Evolutionary conservation across 2,797 vertebrate species (phyloP).

Genomic region (Hippocampus kuda): DNA sequence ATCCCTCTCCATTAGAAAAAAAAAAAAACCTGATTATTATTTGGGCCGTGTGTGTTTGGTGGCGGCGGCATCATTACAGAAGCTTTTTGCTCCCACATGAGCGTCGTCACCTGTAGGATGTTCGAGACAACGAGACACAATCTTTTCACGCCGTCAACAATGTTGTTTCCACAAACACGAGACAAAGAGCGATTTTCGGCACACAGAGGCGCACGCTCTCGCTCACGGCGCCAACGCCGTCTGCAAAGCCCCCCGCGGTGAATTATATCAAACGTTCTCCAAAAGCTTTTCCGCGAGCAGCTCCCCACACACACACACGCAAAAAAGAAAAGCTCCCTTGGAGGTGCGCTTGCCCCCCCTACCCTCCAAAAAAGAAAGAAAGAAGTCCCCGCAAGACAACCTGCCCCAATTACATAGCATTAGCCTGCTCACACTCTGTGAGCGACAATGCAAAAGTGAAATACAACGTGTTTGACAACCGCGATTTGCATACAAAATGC

Average conservation of each 20-base stretch:
- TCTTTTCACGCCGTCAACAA: neutral
- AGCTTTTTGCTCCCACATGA: neutral
- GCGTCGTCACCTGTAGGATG: neutral
- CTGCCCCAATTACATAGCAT: conserved; percentile 3
- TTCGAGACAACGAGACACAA: neutral
- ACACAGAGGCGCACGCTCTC: neutral
- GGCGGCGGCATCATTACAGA: neutral
- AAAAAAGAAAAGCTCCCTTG: neutral
- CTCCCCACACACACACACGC: neutral
- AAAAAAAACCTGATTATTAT: neutral
- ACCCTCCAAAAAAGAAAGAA: neutral
- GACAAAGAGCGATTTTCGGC: neutral
- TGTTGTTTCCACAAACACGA: neutral
- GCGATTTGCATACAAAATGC: neutral
- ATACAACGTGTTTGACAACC: neutral
- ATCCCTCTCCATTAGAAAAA: no score
- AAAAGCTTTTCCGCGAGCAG: neutral
- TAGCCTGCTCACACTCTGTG: neutral
- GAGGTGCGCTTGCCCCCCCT: neutral
- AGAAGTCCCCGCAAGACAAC: neutral
- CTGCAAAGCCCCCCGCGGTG: neutral
- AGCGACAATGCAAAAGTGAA: neutral
- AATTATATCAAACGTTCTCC: neutral
- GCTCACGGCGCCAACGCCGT: neutral
- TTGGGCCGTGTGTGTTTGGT: neutral